phyloP scores from a whole-genome alignment of 1,140 invertebrate species.

The Nephila pilipes region DNA sequence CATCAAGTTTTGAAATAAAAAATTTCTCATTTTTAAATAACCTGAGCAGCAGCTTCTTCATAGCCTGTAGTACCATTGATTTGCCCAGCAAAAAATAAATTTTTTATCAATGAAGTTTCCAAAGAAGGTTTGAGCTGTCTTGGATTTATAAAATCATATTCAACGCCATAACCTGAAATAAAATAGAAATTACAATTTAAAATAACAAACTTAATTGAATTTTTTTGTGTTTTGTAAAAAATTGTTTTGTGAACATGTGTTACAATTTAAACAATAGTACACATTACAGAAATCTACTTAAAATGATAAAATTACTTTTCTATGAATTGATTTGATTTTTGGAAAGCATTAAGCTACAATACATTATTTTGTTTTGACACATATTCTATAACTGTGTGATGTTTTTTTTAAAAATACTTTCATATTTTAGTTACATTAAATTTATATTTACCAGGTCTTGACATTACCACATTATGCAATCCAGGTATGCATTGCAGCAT shows the following conservation, averaged over 20 bases:
- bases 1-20: not conserved
- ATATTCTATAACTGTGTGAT: too few species aligned
- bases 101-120: slow-evolving; percentile 89
- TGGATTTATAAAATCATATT: slow-evolving; percentile 96
- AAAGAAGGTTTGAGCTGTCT: slow-evolving; percentile 89
- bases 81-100: slow-evolving; percentile 94
- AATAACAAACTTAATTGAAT: not conserved
- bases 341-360: too few species aligned
- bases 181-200: not conserved
- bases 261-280: not conserved
- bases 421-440: not conserved
- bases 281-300: too few species aligned
- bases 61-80: slow-evolving; percentile 98
- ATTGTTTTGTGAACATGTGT: not conserved
- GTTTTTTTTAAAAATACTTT: too few species aligned
- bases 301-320: too few species aligned
- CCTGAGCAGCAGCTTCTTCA: slow-evolving; percentile 96
- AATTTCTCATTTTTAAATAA: slow-evolving; percentile 55
- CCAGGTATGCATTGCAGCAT: slow-evolving; percentile 89
- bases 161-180: slow-evolving; percentile 90
- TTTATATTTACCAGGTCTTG: slow-evolving; percentile 85
- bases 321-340: too few species aligned
- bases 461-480: slow-evolving; percentile 88
- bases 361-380: too few species aligned
- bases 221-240: not conserved